Conservation (phyloP, 2,113 vertebrate genomes). For the Clarias magur region DNA sequence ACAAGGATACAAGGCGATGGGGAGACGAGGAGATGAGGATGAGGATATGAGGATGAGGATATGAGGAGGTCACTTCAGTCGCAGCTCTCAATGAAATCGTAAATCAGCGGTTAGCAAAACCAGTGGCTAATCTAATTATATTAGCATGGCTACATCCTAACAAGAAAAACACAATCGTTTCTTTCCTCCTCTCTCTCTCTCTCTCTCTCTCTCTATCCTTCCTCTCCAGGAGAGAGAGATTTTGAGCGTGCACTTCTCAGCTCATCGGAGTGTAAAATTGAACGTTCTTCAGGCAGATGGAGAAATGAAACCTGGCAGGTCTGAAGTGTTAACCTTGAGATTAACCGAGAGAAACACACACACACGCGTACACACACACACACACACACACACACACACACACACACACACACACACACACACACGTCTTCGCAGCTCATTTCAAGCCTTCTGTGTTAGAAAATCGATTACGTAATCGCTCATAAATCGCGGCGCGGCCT, state of each 20-base stretch:
- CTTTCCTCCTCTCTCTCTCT: slow-evolving; percentile 41
- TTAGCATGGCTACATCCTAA: slow-evolving; percentile 23
- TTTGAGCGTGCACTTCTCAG: slow-evolving; percentile 72
- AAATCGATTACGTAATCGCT: slow-evolving; percentile 25
- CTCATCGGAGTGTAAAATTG: slow-evolving; percentile 80
- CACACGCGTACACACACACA: slow-evolving; percentile 21
- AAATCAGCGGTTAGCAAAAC: not conserved
- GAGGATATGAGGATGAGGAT: too few species aligned
- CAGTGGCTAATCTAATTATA: slow-evolving; percentile 35
- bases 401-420: slow-evolving; percentile 3
- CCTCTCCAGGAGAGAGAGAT: slow-evolving; percentile 57
- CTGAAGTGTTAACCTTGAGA: slow-evolving; percentile 77
- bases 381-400: slow-evolving; percentile 51
- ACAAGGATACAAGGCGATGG: too few species aligned
- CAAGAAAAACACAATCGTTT: slow-evolving; percentile 42
- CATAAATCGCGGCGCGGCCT: not conserved
- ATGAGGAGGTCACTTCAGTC: not conserved
- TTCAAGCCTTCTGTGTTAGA: slow-evolving; percentile 25
- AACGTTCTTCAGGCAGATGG: slow-evolving; percentile 71
- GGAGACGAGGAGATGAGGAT: too few species aligned
- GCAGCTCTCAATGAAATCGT: not conserved
- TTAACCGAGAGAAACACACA: slow-evolving; percentile 68
- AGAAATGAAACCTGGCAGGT: slow-evolving; percentile 75
- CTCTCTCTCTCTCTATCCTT: slow-evolving; percentile 61
- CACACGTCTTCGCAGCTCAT: slow-evolving; percentile 15